Conservation (phyloP, 2,888 invertebrate species). For the Adela reaumurella region DNA sequence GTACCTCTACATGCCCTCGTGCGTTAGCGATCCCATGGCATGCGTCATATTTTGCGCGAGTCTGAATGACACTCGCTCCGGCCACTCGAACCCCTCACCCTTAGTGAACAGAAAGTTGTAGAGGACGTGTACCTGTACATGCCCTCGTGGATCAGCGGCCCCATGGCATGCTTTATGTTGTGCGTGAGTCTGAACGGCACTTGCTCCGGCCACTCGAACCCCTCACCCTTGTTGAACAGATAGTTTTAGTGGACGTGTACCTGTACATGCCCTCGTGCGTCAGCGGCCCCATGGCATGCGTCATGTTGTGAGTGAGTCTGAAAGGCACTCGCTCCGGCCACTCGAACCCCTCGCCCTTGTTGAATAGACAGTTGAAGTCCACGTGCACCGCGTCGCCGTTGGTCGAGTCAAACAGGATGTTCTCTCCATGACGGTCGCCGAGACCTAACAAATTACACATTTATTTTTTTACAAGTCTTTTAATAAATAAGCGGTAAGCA, state of each 20-base stretch:
- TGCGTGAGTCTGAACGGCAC: constrained; percentile 94
- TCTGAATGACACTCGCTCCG: constrained; percentile 88
- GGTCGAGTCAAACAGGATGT: constrained; percentile 88
- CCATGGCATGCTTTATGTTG: constrained; percentile 96
- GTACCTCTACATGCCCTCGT: constrained; percentile 79
- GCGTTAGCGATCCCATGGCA: constrained; percentile 92
- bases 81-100: too few relatives aligned
- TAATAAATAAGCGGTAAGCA: too few relatives aligned
- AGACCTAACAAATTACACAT: constrained; percentile 55
- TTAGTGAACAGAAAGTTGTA: too few relatives aligned
- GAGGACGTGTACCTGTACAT: constrained; percentile 66
- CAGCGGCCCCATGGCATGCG: constrained; percentile 92
- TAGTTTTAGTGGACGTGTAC: constrained; percentile 98
- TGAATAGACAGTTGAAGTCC: constrained; percentile 97
- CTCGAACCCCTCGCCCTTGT: constrained; percentile 84
- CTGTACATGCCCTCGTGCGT: constrained; percentile 86
- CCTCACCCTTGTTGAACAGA: constrained; percentile 90
- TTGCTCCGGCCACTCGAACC: constrained; percentile 82
- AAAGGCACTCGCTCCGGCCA: constrained; percentile 91
- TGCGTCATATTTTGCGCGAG: constrained; percentile 95
- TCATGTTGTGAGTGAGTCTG: constrained; percentile 94
- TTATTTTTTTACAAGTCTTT: too few relatives aligned
- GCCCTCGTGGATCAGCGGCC: constrained; percentile 90
- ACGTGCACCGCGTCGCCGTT: constrained; percentile 96
- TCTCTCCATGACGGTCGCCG: constrained; percentile 96